Conservation (phyloP, 2,888 invertebrate species). For the Meandrusa payeni region DNA sequence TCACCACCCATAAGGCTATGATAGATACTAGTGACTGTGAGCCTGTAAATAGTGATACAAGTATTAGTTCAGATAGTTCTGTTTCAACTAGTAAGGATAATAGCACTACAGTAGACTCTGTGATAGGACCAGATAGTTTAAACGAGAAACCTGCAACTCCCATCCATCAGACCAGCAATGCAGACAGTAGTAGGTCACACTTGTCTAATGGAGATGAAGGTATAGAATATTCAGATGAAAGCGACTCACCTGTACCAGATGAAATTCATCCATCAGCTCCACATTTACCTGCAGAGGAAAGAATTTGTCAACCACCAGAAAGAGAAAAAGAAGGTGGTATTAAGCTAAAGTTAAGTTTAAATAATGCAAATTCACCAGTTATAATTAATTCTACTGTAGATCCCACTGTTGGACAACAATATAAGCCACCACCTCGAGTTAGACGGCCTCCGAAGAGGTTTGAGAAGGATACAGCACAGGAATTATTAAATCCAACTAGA, state of each 20-base stretch:
- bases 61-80: conserved; percentile 49
- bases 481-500: conserved; percentile 40
- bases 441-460: conserved; percentile 70
- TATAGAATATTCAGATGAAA: conserved; percentile 56
- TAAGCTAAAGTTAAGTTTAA: conserved; percentile 70
- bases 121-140: conserved; percentile 49
- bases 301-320: conserved; percentile 40
- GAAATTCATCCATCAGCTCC: conserved; percentile 38
- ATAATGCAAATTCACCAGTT: conserved; percentile 73
- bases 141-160: conserved; percentile 37
- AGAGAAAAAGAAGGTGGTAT: conserved; percentile 69
- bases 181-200: conserved; percentile 30
- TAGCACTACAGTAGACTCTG: conserved; percentile 50
- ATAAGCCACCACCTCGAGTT: conserved; percentile 61
- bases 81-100: conserved; percentile 48
- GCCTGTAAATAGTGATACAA: conserved; percentile 50
- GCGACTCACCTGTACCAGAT: conserved; percentile 52
- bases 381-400: conserved; percentile 77
- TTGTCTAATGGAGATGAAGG: conserved; percentile 63
- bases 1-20: conserved; percentile 41
- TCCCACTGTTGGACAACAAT: conserved; percentile 64
- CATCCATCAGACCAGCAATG: conserved; percentile 26
- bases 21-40: conserved; percentile 43
- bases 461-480: conserved; percentile 49
- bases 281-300: conserved; percentile 38